Evolutionary conservation across 2,113 vertebrate genomes (phyloP).

Genomic region (Catharus bicknelli): DNA sequence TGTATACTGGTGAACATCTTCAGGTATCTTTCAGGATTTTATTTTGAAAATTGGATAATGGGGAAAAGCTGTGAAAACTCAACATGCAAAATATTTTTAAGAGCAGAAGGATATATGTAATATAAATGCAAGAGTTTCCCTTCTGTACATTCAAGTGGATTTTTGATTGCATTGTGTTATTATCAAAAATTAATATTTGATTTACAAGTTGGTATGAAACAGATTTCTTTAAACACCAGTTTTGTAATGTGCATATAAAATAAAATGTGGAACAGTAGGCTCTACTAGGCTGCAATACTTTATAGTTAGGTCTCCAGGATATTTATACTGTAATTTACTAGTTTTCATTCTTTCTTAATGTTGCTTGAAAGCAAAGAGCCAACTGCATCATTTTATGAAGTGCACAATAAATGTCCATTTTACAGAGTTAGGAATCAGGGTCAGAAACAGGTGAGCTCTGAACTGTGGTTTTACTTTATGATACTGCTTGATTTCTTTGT

Average conservation of each 20-base stretch:
- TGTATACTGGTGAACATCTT: neutral
- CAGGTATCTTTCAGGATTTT: constrained; percentile 23
- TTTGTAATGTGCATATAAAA: neutral
- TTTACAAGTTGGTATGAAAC: neutral
- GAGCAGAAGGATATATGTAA: neutral
- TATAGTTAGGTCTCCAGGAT: neutral
- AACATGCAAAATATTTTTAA: constrained; percentile 22
- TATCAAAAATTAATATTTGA: neutral
- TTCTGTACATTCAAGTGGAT: neutral
- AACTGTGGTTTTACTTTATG: neutral
- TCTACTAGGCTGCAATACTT: neutral
- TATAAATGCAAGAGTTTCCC: neutral
- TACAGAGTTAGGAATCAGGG: neutral
- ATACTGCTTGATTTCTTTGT: neutral
- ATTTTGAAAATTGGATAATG: constrained; percentile 6
- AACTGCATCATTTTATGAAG: neutral
- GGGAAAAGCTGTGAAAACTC: constrained; percentile 45
- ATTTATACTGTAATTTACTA: neutral
- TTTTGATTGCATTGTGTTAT: neutral
- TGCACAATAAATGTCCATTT: neutral
- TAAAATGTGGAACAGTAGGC: neutral
- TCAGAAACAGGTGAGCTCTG: neutral
- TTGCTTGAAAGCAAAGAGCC: neutral
- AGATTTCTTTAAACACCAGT: neutral
- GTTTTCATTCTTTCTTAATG: neutral